Evolutionary conservation across 2,888 invertebrate genomes (phyloP), one percentile per base, ranked within the genome.

Genomic region (Cryptophagus acutangulus): DNA sequence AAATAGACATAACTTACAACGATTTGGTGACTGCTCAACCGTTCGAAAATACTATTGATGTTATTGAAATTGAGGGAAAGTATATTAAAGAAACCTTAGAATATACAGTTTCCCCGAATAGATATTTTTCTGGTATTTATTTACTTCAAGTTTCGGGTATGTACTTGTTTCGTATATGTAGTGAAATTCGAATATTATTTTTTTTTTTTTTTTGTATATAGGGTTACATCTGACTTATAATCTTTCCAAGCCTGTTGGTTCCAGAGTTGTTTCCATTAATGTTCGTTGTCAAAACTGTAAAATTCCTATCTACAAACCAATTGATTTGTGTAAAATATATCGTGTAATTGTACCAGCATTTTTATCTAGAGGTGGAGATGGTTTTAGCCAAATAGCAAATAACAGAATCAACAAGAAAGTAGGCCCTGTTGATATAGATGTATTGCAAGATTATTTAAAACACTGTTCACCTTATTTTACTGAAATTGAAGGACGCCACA

Each of bases 31-130:
- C 79, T 54, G 76, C 81, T 15, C 73, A 81, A 42, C 91, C 91
- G 0, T 91, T 90, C 59, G 79, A 79, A 58, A 88, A 89, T 65
- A 77, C 75, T 29, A 70, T 89, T 44, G 81, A 86, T 54, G 71
- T 82, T 6, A 77, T 83, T 41, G 81, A 82, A 52, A 62, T 91
- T 38, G 71, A 73, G 33, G 91, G 91, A 0, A 66, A 73, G 44
- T 70, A 80, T 51, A 61, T 91, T 4, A 58, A 75, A 40, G 75
- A 78, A 43, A 78, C 81, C 9, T 71, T 82, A 1, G 82, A 83
- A 63, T 74, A 71, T 57, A 71, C 75, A 0, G 74, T 76, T 1
- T 69, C 44, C 6, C 72, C 76, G 0, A 73, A 76, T 1, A 69
- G 70, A 13, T 61, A 58, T 13, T 67, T 63, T 54, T 60, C 55